Evolutionary conservation across 2,797 vertebrate species (phyloP), one percentile per base, ranked within the genome.

Genomic region (Knipowitschia caucasica): DNA sequence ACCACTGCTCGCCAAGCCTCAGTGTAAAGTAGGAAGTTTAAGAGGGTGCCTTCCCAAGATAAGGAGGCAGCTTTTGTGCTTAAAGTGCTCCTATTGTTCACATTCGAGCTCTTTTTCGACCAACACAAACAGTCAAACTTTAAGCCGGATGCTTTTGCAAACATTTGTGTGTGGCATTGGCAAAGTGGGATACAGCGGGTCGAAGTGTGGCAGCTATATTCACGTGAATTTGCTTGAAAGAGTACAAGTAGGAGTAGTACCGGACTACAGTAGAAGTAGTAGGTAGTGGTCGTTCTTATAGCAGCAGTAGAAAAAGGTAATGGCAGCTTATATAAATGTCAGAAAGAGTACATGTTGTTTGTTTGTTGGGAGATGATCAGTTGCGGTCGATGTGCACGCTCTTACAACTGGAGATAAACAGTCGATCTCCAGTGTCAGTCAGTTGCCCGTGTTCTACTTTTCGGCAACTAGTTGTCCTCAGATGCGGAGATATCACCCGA

Each of bases 11-110:
- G 46, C 61, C 26, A 60, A 60, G 56, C 62, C 49, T 56, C 46
- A 43, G 31, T 50, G 76, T 67, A 68, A 52, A 75, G 76, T 78
- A 88, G 86, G 84, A 90, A 86, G 72, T 83, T 72, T 60, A 75
- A 68, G 67, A 67, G 74, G 72, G 85, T 86, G 88, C 71, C 60
- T 53, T 80, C 50, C 53, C 50, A 52, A 87, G 88, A 91, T 89
- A 91, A 90, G 86, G 56, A 44, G 38, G 39, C 2, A 60, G 78
- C 73, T 80, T n/a, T 88, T 88, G 79, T 82, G 66, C 58, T 71
- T 59, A 75, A 83, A 83, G 71, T 59, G 53, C 43, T 9, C 59
- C 81, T 70, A 83, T 86, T 89, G 88, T 87, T 86, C 45, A 44
- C 66, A 73, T 59, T 31, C 14, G 15, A 62, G 59, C 53, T 59